Evolutionary conservation across 35 echinoderm and acorn worm genomes (phyloP), one percentile per base, ranked within the genome.

Genomic region (Apostichopus japonicus): DNA sequence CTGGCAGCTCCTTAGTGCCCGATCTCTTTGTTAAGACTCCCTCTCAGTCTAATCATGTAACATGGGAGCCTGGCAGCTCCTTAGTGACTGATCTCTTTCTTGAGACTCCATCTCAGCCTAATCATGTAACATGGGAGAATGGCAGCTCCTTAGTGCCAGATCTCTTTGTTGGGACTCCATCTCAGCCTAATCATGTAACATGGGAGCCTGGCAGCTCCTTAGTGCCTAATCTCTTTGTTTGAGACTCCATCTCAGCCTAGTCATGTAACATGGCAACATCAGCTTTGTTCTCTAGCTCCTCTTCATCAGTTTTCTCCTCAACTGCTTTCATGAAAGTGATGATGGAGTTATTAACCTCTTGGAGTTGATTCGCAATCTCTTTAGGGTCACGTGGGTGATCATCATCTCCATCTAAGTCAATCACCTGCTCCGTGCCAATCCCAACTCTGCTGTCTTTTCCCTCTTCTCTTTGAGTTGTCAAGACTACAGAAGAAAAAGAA

Each of bases 241-340:
- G 25, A 25, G 25, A 25, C 25, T 25, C 25, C 27, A 33, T 59
- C 57, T 59, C 57, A 59, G 57, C 24, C 62, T 89, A 89, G 8
- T 89, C 86, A 44, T 89, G 57, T 53, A 89, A 89, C 86, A 89
- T 54, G 2, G 67, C 59, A 11, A 84, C 81, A 10, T 78, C 93
- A 10, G 93, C 57, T 83, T 94, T 87, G 8, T 87, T 89, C 86
- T 94, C 90, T 17, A 92, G 53, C 54, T 82, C 55, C 15, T 70
- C 53, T 65, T 94, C 93, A 7, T 94, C 89, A 9, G 77, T 73
- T 56, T 90, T 91, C 80, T 94, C 93, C 79, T 94, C 93, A 9
- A 94, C 93, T 1, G 93, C 93, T 75, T 94, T 94, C 93, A 94
- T 94, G 23, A 94, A 91, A 51, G 93, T 94, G 75, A 94, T 91